Conservation (phyloP, 2,888 invertebrate species). For the Drosophila mettleri region DNA sequence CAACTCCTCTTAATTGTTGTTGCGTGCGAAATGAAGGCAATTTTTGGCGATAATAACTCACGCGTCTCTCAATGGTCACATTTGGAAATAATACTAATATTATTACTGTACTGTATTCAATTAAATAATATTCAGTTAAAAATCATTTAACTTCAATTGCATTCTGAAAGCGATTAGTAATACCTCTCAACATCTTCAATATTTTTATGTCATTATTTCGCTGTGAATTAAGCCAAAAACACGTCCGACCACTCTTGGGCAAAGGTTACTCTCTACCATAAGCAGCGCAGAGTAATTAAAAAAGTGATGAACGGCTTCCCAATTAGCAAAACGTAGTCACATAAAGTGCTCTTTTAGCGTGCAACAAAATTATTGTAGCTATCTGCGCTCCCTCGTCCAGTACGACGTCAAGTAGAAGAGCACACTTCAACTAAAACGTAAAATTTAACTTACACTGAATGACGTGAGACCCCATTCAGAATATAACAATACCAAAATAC, state of each 20-base stretch:
- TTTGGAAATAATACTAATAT: background rate
- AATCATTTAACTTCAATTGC: background rate
- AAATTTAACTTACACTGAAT: slow-evolving; percentile 41
- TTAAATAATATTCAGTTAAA: too few species aligned
- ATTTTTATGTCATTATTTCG: background rate
- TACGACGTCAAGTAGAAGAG: slow-evolving; percentile 70
- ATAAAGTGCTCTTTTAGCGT: slow-evolving; percentile 44
- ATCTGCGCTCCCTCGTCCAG: slow-evolving; percentile 20
- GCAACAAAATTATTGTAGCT: slow-evolving; percentile 14
- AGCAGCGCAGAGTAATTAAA: slow-evolving; percentile 67
- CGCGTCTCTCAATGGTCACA: too few species aligned
- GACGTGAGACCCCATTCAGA: slow-evolving; percentile 28
- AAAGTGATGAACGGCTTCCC: slow-evolving; percentile 48
- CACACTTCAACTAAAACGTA: slow-evolving; percentile 56
- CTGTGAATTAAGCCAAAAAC: slow-evolving; percentile 65
- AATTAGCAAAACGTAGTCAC: slow-evolving; percentile 64
- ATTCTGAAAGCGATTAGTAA: too few species aligned
- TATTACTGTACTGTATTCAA: too few species aligned
- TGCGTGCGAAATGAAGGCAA: slow-evolving; percentile 46
- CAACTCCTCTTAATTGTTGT: slow-evolving; percentile 57
- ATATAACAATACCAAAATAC: too few species aligned
- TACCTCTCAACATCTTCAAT: background rate
- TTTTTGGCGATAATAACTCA: slow-evolving; percentile 16
- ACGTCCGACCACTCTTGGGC: slow-evolving; percentile 43
- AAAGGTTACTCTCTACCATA: slow-evolving; percentile 41